Base-by-base conservation (phyloP, 2,113 vertebrate genomes). In the Boulengeromyrus knoepffleri region DNA sequence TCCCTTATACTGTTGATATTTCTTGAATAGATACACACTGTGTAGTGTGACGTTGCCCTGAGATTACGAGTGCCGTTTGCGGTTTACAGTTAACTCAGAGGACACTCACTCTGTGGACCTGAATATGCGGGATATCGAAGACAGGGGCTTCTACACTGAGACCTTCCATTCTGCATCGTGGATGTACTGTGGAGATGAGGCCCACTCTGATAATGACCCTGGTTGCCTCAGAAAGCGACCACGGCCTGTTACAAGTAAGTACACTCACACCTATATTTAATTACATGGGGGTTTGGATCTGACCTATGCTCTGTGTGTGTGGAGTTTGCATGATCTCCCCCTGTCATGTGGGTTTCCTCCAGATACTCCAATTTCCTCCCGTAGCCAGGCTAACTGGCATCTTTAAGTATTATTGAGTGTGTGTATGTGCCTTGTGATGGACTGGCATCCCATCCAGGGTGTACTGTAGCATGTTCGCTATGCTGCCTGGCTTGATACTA, bases 151-250 rank as follows among this genome's bases (percentile, higher is more conserved):
- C 94, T 98, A 98, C 87, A 97, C 96, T 1, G 98, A 99, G 93
- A 98, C 96, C 4, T 99, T 98, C 90, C 97, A 98, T 91, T 98
- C 97, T 27, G 94, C 96, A 31, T 95, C 97, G 0, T 98, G 98
- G 97, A 95, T 98, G 89, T 99, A 97, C 93, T 95, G 94, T 92
- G 97, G 97, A 74, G 97, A 97, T 90, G 95, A 97, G 21, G 94
- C 91, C 19, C 94, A 92, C 77, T 94, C 96, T 0, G 93, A 93
- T 24, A 92, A 95, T 27, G 95, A 95, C 66, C 94, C 95, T 13
- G 94, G 95, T 86, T 95, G 94, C 92, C 96, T 97, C 85, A 97
- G 93, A 92, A 94, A 95, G 93, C 96, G 95, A 89, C 92, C 95
- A 45, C 93, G 95, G 91, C 95, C 95, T 10, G 94, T 97, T 77